Evolutionary conservation across 1,140 invertebrate species (phyloP).

Genomic region (Drosophila ogumai): DNA sequence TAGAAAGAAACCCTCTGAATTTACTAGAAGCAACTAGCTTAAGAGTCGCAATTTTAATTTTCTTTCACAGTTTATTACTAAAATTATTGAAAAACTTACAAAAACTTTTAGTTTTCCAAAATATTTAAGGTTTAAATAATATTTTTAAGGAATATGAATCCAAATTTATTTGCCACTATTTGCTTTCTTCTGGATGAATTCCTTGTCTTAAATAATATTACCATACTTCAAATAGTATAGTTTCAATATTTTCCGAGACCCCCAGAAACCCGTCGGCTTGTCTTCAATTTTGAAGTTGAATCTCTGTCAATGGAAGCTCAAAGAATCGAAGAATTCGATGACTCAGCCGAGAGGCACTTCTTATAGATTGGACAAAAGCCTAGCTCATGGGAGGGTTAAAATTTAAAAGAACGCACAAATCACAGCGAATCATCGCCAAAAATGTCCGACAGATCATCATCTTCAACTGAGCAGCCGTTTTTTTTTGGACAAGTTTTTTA

Average conservation of each 20-base stretch:
- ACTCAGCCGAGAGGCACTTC: slow-evolving; percentile 24
- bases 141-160: not conserved
- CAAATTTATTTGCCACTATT: not conserved
- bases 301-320: not conserved
- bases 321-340: slow-evolving; percentile 8
- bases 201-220: too few species aligned
- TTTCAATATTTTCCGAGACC: not conserved
- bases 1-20: not conserved
- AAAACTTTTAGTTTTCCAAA: too few species aligned
- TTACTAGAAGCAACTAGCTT: too few species aligned
- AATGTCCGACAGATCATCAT: slow-evolving; percentile 39
- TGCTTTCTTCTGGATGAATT: not conserved
- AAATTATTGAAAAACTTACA: too few species aligned
- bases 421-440: slow-evolving; percentile 44
- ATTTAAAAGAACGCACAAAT: slow-evolving; percentile 29
- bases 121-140: too few species aligned
- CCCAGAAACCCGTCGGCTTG: slow-evolving; percentile 31
- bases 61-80: not conserved
- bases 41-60: not conserved
- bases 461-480: slow-evolving; percentile 4
- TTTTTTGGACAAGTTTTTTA: slow-evolving; percentile 30
- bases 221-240: too few species aligned
- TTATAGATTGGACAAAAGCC: slow-evolving; percentile 14
- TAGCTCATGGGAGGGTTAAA: slow-evolving; percentile 30
- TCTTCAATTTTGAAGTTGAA: not conserved